phyloP scores from a whole-genome alignment of 2,113 vertebrate genomes.

The Nicator chloris region DNA sequence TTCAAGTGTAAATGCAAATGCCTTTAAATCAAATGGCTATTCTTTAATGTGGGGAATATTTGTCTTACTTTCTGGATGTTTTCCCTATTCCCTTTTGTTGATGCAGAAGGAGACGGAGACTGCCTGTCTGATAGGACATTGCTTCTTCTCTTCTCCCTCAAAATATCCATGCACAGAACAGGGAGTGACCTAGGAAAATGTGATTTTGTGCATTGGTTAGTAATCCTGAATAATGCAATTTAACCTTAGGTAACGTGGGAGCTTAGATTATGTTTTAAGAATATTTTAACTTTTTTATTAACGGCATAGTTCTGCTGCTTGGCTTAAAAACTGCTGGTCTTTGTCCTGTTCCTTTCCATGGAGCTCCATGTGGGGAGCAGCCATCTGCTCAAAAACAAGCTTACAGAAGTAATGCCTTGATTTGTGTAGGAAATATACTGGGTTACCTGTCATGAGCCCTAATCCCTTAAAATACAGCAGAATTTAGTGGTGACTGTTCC shows the following conservation, averaged over 20 bases:
- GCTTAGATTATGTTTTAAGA: background rate
- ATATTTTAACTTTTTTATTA: background rate
- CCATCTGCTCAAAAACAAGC: background rate
- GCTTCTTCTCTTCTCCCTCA: background rate
- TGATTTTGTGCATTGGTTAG: background rate
- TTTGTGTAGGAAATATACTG: background rate
- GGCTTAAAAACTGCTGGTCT: background rate
- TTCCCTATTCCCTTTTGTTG: background rate
- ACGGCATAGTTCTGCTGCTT: background rate
- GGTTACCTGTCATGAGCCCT: background rate
- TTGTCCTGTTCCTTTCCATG: background rate
- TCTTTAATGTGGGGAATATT: background rate
- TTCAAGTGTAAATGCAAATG: background rate
- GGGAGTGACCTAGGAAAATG: background rate
- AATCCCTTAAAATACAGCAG: background rate
- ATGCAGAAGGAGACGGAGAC: background rate
- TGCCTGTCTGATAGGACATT: background rate
- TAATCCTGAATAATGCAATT: background rate
- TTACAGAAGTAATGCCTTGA: background rate
- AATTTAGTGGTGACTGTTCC: background rate
- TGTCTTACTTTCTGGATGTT: background rate
- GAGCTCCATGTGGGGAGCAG: background rate
- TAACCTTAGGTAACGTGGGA: background rate
- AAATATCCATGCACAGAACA: background rate
- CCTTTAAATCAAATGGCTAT: background rate